Conservation (phyloP, 2,113 vertebrate species). For the Hypanus sabinus region DNA sequence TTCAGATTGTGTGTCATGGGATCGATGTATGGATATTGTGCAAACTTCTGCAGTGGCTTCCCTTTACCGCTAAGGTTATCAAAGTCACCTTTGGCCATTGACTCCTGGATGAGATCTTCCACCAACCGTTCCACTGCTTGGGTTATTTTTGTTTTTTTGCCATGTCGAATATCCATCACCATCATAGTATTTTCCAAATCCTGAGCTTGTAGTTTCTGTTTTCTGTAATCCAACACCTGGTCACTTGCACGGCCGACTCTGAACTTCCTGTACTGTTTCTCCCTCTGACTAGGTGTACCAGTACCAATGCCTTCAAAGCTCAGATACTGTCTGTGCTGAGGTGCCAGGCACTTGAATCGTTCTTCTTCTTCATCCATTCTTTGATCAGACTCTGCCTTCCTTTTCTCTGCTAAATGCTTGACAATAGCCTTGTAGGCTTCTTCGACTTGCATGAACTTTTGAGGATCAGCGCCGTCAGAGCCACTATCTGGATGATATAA, state of each 20-base stretch:
- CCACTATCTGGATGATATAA: conserved; percentile 83
- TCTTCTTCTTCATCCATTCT: conserved; percentile 61
- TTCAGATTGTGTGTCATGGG: conserved; percentile 98
- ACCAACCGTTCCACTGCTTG: conserved; percentile 87
- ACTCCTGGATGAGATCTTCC: conserved; percentile 94
- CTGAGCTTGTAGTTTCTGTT: conserved; percentile 62
- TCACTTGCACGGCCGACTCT: conserved; percentile 75
- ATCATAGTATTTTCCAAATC: conserved; percentile 54
- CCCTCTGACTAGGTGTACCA: conserved; percentile 81
- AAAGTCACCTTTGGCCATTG: conserved; percentile 91
- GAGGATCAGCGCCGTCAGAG: conserved; percentile 58
- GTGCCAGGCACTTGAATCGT: conserved; percentile 52
- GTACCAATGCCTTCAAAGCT: conserved; percentile 81
- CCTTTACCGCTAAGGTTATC: conserved; percentile 81
- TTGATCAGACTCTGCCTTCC: conserved; percentile 41
- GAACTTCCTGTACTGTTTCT: conserved; percentile 81
- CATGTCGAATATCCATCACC: conserved; percentile 67
- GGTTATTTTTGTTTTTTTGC: conserved; percentile 78
- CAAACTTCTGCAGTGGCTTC: conserved; percentile 81
- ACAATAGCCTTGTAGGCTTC: conserved; percentile 76
- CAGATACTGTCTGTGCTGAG: conserved; percentile 85
- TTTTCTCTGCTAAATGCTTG: conserved; percentile 52
- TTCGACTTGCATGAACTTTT: conserved; percentile 69
- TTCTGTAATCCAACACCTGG: conserved; percentile 75
- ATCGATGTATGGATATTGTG: conserved; percentile 77